Evolutionary conservation across 2,888 invertebrate species (phyloP), one percentile per base, ranked within the genome.

Genomic region (Macrosiphum euphorbiae): DNA sequence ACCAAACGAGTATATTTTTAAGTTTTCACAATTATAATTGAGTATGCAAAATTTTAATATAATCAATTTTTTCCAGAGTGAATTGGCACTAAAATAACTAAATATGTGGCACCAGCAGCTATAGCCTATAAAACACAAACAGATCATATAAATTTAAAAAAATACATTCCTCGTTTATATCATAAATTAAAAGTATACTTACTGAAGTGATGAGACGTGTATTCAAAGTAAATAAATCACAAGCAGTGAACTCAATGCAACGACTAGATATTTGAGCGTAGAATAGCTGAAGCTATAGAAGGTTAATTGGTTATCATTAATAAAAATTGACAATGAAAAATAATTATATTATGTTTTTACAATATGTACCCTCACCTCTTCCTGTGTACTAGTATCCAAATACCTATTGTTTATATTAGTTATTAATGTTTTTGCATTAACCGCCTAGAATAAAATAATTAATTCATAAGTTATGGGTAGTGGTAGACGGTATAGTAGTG

Each of bases 181-280:
- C 20, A 89, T 8, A 44, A 88, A 58, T 58, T 28, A 86, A 28
- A 88, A 35, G 24, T 52, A 1, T 58, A 94, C 95, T 95, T 94
- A 95, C 95, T 95, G 95, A 95, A 94, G 95, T 95, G n/a, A 95
- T 94, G 3, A 95, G 94, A 87, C 94, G 95, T 11, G 95, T 95
- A 94, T 95, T 95, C 5, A 96, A 94, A 10, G 95, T 94, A 41
- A 95, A 95, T 90, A 95, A 95, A 78, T 95, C 95, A 84, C 95
- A 95, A 24, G 95, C 95, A n/a, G 95, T 95, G 84, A 96, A 96
- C 58, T 95, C 95, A 55, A 95, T 95, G 78, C 95, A 95, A 87
- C 95, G 95, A 94, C 95, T 95, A 52, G 95, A 95, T 58, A 95
- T 95, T 87, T 95, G 95, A 55, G 95, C 95, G 41, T 95, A 95